Evolutionary conservation across 1,140 invertebrate species (phyloP).

Genomic region (Mya arenaria): DNA sequence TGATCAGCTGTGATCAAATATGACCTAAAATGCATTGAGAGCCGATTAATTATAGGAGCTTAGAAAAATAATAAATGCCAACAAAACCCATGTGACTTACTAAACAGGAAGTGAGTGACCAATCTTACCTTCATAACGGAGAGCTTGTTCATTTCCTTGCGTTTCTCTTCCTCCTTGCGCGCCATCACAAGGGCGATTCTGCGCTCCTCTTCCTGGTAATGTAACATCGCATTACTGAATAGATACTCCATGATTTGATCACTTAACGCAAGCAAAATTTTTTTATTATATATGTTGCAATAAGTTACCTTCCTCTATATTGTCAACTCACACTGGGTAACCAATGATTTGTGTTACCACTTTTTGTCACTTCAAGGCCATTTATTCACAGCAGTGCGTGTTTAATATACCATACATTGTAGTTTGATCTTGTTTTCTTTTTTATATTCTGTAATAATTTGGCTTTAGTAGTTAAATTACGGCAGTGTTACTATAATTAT

Average conservation of each 20-base stretch:
- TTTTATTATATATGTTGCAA: neutral
- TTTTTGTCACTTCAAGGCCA: neutral
- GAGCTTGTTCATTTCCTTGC: slow-evolving; percentile 76
- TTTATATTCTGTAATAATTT: too few species aligned
- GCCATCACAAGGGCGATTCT: slow-evolving; percentile 77
- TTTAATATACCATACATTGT: too few species aligned
- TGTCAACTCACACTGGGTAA: too few species aligned
- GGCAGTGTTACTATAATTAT: too few species aligned
- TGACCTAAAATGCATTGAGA: neutral
- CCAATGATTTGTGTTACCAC: neutral
- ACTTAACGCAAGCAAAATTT: too few species aligned
- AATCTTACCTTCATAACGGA: slow-evolving; percentile 76
- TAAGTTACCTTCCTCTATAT: neutral
- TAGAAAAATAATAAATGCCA: too few species aligned
- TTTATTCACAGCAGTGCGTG: too few species aligned
- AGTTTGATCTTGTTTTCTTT: too few species aligned
- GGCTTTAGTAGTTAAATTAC: too few species aligned
- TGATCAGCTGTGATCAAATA: neutral
- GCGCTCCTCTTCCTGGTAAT: slow-evolving; percentile 79
- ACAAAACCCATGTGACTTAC: neutral
- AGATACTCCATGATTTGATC: too few species aligned
- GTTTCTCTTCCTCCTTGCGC: slow-evolving; percentile 79
- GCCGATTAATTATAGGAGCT: neutral
- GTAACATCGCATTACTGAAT: slow-evolving; percentile 43
- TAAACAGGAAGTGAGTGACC: neutral